A percentile compares a stretch with the other conserved stretches of the same genome.
Evolutionary conservation across 2,113 vertebrate genomes (phyloP).

Genomic region (Felis catus): F.catus_Fca126_mat1.0 CM031424.1:72377501-72378000

Average conservation of each 20-base stretch:
- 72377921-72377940: background rate
- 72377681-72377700: too few species aligned
- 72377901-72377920: slow-evolving; percentile 4
- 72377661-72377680: too few species aligned
- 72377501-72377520: background rate
- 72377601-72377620: accelerated
- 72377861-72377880: background rate
- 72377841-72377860: background rate
- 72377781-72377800: too few species aligned
- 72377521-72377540: slow-evolving; percentile 29
- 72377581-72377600: background rate
- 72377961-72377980: slow-evolving; percentile 90
- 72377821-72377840: slow-evolving; percentile 26
- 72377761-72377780: too few species aligned
- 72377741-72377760: too few species aligned
- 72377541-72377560: slow-evolving; percentile 28
- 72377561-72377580: slow-evolving; percentile 32
- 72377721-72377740: too few species aligned
- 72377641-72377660: too few species aligned
- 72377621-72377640: too few species aligned
- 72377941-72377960: slow-evolving; percentile 81
- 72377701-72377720: too few species aligned
- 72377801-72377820: background rate
- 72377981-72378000: slow-evolving; percentile 93
- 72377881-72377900: background rate